Evolutionary conservation across 2,797 vertebrate species (phyloP), one percentile per base, ranked within the genome.

Genomic region (Esox lucius): DNA sequence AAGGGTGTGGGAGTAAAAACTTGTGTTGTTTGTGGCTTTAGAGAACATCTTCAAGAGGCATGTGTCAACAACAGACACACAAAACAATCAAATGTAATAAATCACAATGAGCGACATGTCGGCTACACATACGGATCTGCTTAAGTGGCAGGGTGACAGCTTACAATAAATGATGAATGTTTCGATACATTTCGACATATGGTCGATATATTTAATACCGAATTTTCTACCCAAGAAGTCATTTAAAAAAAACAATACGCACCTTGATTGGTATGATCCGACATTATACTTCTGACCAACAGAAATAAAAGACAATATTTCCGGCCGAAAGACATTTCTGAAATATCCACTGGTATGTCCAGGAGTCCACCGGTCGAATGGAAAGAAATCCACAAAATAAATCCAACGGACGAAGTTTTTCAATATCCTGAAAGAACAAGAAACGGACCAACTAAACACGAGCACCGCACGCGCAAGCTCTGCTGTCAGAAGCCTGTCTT

Each of bases 181-280:
- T 3, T 3, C 7, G 35, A 3, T 39, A 39, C 1, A 39, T 39
- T 39, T 39, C 35, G 35, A 39, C 7, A 3, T 39, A 39, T 1
- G 35, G 5, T 39, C 35, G 35, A 39, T 3, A 39, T 39, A 39
- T 39, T 39, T 39, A 39, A 3, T 39, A 39, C 35, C 4, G 35
- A 39, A 39, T 39, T 39, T 39, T 4, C 48, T 49, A 49, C 48
- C 48, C 3, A 13, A 49, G 15, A 56, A n/a, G 17, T 39, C 35
- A 39, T 35, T 39, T 39, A 35, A 39, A 39, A 39, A 39, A 13
- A 62, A 59, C 11, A 62, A 62, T 17, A 68, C 93, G 91, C 90
- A 95, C 94, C 94, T 91, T 93, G 93, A 87, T 94, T 94, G 24
- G 91, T 84, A 82, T 89, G 87, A 39, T 94, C 92, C 75, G 90